Conservation (phyloP, 1,140 invertebrate species). For the Drosophila ogumai region DNA sequence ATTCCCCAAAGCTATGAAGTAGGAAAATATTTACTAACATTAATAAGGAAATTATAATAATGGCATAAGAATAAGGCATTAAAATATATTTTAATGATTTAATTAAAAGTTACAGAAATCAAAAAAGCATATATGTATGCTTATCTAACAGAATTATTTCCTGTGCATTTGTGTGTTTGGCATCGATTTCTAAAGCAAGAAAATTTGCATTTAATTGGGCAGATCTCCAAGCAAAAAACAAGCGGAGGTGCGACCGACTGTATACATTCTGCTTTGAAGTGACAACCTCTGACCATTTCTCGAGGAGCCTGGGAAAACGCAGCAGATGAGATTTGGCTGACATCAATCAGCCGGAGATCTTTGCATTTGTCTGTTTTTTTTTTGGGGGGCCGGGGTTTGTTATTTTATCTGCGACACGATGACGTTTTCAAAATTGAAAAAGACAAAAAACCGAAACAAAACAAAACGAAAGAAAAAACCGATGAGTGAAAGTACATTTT, state of each 20-base stretch:
- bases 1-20: background rate
- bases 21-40: background rate
- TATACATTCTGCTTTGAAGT: constrained; percentile 74
- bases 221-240: constrained; percentile 10
- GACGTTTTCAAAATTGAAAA: constrained; percentile 74
- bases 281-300: constrained; percentile 38
- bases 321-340: constrained; percentile 57
- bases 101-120: too few relatives aligned
- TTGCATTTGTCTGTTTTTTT: constrained; percentile 54
- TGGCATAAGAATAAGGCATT: too few relatives aligned
- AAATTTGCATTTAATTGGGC: constrained; percentile 82
- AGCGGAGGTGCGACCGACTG: constrained; percentile 47
- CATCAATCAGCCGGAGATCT: constrained; percentile 63
- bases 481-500: constrained; percentile 83
- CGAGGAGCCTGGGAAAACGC: constrained; percentile 40
- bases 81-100: too few relatives aligned
- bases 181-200: constrained; percentile 72
- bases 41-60: too few relatives aligned
- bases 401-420: constrained; percentile 74
- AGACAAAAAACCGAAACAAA: constrained; percentile 39
- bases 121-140: too few relatives aligned
- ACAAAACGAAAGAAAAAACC: constrained; percentile 51
- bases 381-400: constrained; percentile 27
- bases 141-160: constrained; percentile 2
- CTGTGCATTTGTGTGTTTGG: constrained; percentile 18